Evolutionary conservation across 2,113 vertebrate species (phyloP).

Genomic region (Dipodomys ordii): DNA sequence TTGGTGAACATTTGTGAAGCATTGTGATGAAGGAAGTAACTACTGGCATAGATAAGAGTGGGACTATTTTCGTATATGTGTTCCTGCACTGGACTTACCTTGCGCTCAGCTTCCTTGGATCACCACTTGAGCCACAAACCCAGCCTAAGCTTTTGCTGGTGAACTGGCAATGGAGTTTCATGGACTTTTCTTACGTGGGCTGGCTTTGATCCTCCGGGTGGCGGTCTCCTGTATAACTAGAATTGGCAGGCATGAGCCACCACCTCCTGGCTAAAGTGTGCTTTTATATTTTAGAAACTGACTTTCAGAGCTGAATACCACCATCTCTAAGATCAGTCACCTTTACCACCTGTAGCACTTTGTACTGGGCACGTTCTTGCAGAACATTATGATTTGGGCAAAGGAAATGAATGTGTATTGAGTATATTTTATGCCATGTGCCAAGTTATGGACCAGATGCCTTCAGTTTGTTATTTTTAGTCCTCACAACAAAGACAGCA

Average conservation of each 20-base stretch:
- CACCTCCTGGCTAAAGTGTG: not conserved
- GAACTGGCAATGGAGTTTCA: too few relatives aligned
- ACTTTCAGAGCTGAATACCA: conserved; percentile 57
- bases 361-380: conserved; percentile 42
- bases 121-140: too few relatives aligned
- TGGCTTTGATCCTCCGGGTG: too few relatives aligned
- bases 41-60: conserved; percentile 33
- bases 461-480: conserved; percentile 54
- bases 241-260: too few relatives aligned
- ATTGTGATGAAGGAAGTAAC: conserved; percentile 50
- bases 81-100: too few relatives aligned
- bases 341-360: conserved; percentile 37
- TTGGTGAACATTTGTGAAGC: conserved; percentile 62
- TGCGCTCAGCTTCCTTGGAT: too few relatives aligned
- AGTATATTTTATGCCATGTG: not conserved
- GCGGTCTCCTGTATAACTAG: too few relatives aligned
- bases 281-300: conserved; percentile 68
- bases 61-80: not conserved
- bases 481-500: conserved; percentile 31
- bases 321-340: conserved; percentile 36
- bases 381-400: conserved; percentile 35
- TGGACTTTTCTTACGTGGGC: too few relatives aligned
- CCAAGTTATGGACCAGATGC: conserved; percentile 7
- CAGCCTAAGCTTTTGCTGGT: too few relatives aligned
- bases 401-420: not conserved